Base-by-base conservation (phyloP, 2,888 invertebrate species). In the Trichogramma dendrolimi region DNA sequence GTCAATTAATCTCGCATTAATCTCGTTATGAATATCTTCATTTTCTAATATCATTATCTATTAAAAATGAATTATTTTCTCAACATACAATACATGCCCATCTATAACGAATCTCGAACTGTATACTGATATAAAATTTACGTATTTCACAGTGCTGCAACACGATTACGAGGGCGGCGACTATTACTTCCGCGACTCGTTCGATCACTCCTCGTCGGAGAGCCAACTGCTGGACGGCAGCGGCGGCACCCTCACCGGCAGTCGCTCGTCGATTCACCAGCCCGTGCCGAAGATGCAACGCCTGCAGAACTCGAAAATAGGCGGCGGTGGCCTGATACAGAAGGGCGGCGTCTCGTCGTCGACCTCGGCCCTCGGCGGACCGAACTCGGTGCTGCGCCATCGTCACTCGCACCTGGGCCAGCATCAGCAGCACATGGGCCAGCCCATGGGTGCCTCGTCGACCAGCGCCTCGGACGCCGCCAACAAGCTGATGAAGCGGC, bases 161-260 rank as follows among this genome's bases (percentile, higher is more conserved):
- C 72, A 74, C 65, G 79, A 79, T 53, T 74, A 76, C 50, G 79
- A 78, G 62, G 68, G 76, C 74, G 83, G 83, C 71, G 88, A 89
- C 73, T 90, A 89, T 79, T 86, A 86, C 78, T 86, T 87, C 74
- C 86, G 89, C 44, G 89, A 90, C 80, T 89, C 88, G 70, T 85
- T 87, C 72, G 87, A 91, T 75, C 90, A 90, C 76, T 91, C 91
- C 52, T 90, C 91, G 40, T 89, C 90, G 10, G 90, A 91, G 79
- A 89, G 89, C 61, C 89, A 88, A 70, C 81, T 86, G 69, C 72
- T 86, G 73, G 82, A 84, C 70, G 71, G 74, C 6, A 71, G 73
- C 14, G 76, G 76, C 6, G 60, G 65, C 4, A 38, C 49, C 5
- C 58, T 56, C 5, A 46, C 14, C 7, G 61, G 61, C 4, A 75